phyloP scores from a whole-genome alignment of 2,113 vertebrate species.

The Eulemur macaco region DNA sequence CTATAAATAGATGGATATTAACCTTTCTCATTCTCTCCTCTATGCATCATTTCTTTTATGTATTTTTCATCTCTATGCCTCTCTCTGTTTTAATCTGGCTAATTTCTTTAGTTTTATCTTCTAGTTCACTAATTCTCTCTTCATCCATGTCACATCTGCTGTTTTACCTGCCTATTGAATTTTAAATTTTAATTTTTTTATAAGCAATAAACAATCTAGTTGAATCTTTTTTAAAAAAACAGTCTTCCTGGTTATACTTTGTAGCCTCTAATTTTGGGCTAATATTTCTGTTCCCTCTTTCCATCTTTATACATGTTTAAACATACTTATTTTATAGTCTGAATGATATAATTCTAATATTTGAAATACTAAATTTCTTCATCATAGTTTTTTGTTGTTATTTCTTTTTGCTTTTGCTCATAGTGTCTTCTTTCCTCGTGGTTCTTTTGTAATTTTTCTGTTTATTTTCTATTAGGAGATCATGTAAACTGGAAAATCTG shows the following conservation, averaged over 20 bases:
- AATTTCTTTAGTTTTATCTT: slow-evolving; percentile 55
- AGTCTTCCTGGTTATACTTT: not conserved
- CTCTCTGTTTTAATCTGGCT: slow-evolving; percentile 12
- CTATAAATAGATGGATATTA: not conserved
- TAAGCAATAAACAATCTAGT: not conserved
- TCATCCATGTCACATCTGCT: slow-evolving; percentile 29
- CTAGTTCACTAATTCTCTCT: slow-evolving; percentile 57
- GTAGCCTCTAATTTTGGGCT: not conserved
- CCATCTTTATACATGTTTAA: not conserved
- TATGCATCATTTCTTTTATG: not conserved
- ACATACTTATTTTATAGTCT: slow-evolving; percentile 24
- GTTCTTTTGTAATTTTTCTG: not conserved
- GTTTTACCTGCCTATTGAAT: not conserved
- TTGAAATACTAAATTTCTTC: not conserved
- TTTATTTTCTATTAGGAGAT: slow-evolving; percentile 3
- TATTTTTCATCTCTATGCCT: not conserved
- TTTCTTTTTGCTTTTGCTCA: not conserved
- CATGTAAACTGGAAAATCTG: not conserved
- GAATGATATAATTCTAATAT: slow-evolving; percentile 1
- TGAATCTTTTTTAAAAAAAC: not conserved
- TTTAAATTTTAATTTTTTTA: not conserved
- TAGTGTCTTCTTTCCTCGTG: not conserved
- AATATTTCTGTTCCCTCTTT: not conserved
- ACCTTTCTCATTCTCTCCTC: not conserved
- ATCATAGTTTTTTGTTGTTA: not conserved